These are phyloP conservation scores for Hippoglossus stenolepis DNA, from an alignment of 2,113 vertebrate species.

Conservation along the genomic window DNA sequence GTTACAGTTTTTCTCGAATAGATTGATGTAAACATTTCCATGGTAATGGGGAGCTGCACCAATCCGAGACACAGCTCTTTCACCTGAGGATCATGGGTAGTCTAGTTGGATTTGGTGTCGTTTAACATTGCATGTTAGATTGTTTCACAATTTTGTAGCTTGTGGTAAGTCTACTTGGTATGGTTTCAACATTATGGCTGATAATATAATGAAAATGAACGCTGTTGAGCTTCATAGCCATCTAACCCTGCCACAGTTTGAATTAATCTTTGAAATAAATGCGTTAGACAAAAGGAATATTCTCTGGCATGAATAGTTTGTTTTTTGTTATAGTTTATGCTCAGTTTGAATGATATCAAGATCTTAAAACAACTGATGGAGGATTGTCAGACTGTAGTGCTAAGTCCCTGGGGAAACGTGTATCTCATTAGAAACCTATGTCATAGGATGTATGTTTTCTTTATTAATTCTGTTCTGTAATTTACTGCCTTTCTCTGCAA, in stretches of 20 bases:
- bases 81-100: background rate
- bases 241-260: constrained; percentile 52
- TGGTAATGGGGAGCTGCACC: background rate
- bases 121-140: background rate
- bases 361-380: background rate
- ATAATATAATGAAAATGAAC: too few species aligned
- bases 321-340: constrained; percentile 55
- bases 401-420: constrained; percentile 13
- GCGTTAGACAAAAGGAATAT: constrained; percentile 62
- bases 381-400: constrained; percentile 12
- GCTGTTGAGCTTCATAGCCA: constrained; percentile 17
- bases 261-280: constrained; percentile 58
- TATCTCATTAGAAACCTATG: constrained; percentile 4
- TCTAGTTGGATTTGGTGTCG: background rate
- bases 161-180: background rate
- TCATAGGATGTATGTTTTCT: background rate
- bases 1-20: background rate
- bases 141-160: too few species aligned
- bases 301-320: constrained; percentile 42
- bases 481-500: background rate
- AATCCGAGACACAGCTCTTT: background rate
- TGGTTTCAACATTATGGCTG: background rate
- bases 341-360: constrained; percentile 46
- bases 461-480: background rate
- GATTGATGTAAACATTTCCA: background rate